Evolutionary conservation across 1,140 invertebrate species (phyloP), one percentile per base, ranked within the genome.

Genomic region (Achatina immaculata): DNA sequence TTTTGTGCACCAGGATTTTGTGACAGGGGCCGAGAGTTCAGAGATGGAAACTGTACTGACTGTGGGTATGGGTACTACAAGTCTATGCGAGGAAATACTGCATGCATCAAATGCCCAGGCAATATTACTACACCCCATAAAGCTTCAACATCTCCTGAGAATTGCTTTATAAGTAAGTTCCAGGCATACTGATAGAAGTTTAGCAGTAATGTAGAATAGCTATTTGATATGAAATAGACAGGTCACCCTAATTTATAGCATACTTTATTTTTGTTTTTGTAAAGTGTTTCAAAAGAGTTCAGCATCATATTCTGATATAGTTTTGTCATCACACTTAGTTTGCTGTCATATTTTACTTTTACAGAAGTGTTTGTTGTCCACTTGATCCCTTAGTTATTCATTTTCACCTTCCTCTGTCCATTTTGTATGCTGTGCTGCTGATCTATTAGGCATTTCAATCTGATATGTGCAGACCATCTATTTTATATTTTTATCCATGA

Each of bases 1-100:
- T n/a, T n/a, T n/a, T n/a, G n/a, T n/a, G n/a, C n/a, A n/a, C n/a
- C 51, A 78, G 76, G 3, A 68, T 58, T 58, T 62, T 78, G 76
- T 78, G 76, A 78, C 43, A 19, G 0, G 9, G 76, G 76, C 21
- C 62, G 62, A 42, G 76, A 68, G 42, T 43, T 42, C 1, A 78
- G 21, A 9, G 65, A 68, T 68, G 62, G 58, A 36, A 48, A 28
- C 28, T 78, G 76, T 34, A 1, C 34, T 34, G 43, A 43, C 7
- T 78, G 76, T 62, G 36, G 21, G 38, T 11, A n/a, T 34, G 76
- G 76, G 0, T 68, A 28, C 51, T 78, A 68, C 43, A 78, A 78
- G 62, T 38, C 38, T 68, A 1, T 11, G 7, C 76, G 76, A 45
- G 76, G 76, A 45, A 78, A 78, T 48, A 1, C 3, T 11, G 1